Conservation (phyloP, 2,888 invertebrate species). For the Agrochola circellaris region DNA sequence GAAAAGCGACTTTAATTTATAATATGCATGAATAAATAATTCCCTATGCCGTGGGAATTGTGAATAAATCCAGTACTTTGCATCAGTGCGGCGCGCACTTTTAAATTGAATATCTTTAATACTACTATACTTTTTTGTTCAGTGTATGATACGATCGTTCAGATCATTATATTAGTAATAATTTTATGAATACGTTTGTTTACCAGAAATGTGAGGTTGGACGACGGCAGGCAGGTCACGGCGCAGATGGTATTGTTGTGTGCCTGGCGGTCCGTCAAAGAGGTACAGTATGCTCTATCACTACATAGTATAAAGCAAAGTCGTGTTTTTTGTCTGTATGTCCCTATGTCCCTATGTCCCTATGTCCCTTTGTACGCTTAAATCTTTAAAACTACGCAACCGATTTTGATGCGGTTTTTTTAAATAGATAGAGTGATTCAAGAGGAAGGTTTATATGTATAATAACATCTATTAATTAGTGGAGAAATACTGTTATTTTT, state of each 20-base stretch:
- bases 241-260: constrained; percentile 97
- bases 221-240: constrained; percentile 85
- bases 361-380: no score
- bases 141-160: background rate
- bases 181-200: background rate
- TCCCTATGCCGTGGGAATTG: background rate
- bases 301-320: no score
- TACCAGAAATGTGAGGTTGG: constrained; percentile 73
- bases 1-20: background rate
- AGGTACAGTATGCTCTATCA: constrained; percentile 89
- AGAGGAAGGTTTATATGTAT: no score
- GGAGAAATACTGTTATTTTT: no score
- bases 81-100: background rate
- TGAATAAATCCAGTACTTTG: background rate
- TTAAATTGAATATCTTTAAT: background rate
- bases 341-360: no score
- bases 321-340: no score
- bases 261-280: constrained; percentile 98
- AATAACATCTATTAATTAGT: no score
- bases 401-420: no score
- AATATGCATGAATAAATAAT: background rate
- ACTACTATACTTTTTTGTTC: background rate
- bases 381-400: no score
- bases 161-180: background rate
- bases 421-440: no score